A percentile compares a stretch with the other conserved stretches of the same genome.
Conservation (phyloP, 2,888 invertebrate genomes). For the Mesorhabditis belari region DNA sequence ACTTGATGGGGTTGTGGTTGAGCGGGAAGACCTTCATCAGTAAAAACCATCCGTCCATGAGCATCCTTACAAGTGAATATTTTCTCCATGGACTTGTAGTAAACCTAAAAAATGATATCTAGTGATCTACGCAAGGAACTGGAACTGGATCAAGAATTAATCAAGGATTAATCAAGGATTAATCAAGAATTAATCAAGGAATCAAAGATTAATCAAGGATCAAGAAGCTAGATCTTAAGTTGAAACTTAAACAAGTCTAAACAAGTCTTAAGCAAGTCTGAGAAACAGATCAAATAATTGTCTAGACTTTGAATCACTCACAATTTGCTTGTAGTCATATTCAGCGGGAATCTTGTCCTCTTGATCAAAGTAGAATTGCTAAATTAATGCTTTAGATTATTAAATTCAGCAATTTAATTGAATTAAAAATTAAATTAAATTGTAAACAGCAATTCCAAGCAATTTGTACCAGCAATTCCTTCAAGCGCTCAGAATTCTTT, state of each 20-base stretch:
- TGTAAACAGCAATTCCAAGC: too few species aligned
- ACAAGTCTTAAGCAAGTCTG: too few species aligned
- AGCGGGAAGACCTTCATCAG: constrained; percentile 17
- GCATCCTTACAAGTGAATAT: constrained; percentile 33
- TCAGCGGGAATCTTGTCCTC: constrained; percentile 37
- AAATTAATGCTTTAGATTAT: too few species aligned
- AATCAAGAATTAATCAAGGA: too few species aligned
- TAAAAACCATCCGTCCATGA: constrained; percentile 20
- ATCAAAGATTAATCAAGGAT: too few species aligned
- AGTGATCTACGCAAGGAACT: too few species aligned
- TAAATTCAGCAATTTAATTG: neutral
- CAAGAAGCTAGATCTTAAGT: too few species aligned
- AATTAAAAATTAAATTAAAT: too few species aligned
- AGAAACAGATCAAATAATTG: too few species aligned
- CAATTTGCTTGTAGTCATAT: constrained; percentile 29
- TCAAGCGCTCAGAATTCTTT: constrained; percentile 15
- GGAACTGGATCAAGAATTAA: too few species aligned
- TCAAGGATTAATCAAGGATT: too few species aligned
- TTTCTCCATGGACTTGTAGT: constrained; percentile 39
- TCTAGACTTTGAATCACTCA: constrained; percentile 17
- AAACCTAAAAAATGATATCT: constrained; percentile 20
- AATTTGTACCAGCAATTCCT: constrained; percentile 15
- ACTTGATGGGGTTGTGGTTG: constrained; percentile 21
- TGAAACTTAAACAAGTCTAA: too few species aligned
- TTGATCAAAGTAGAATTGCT: constrained; percentile 36